phyloP scores from a whole-genome alignment of 2,888 invertebrate species.

The Timema podura region DNA sequence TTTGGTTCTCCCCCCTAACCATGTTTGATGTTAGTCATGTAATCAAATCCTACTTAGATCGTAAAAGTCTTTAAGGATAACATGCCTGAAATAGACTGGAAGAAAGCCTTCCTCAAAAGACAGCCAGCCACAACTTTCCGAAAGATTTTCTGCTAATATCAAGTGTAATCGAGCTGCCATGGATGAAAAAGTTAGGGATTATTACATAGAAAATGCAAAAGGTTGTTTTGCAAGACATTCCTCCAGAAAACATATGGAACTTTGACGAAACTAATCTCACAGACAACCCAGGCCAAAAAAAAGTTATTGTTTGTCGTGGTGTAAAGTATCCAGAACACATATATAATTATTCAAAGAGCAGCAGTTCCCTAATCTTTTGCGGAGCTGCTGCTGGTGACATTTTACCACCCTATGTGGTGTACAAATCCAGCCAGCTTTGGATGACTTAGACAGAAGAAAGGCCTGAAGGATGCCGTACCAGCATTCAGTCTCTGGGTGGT shows the following conservation, averaged over 20 bases:
- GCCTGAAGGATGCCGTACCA: slow-evolving; percentile 36
- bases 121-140: no score
- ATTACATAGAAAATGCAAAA: slow-evolving; percentile 10
- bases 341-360: slow-evolving; percentile 26
- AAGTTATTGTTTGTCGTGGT: slow-evolving; percentile 36
- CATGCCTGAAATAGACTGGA: no score
- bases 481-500: slow-evolving; percentile 38
- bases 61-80: no score
- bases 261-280: slow-evolving; percentile 42
- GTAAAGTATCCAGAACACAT: slow-evolving; percentile 38
- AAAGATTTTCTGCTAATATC: no score
- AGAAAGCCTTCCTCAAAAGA: no score
- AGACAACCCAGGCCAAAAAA: slow-evolving; percentile 40
- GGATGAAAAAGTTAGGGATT: no score
- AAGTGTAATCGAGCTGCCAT: no score
- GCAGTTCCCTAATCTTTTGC: slow-evolving; percentile 38
- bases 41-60: no score
- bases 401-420: slow-evolving; percentile 39
- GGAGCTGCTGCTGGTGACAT: slow-evolving; percentile 38
- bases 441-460: slow-evolving; percentile 38
- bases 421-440: slow-evolving; percentile 38
- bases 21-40: no score
- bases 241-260: slow-evolving; percentile 35
- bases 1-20: no score
- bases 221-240: not conserved